phyloP scores from a whole-genome alignment of 2,888 invertebrate genomes.

The Andricus quercusramuli region DNA sequence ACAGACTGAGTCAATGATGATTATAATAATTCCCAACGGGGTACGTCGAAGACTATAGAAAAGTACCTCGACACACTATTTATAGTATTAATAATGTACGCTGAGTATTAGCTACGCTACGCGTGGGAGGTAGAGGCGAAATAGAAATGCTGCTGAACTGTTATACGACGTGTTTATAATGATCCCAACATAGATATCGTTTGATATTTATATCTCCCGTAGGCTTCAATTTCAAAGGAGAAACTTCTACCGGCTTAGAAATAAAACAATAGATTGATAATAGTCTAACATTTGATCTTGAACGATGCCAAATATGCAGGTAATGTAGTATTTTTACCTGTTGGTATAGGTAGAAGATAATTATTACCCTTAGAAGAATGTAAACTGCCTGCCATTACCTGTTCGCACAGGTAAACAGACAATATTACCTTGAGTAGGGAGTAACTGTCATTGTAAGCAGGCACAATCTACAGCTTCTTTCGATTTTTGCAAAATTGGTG shows the following conservation, averaged over 20 bases:
- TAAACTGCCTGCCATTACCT: no score
- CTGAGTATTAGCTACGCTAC: slow-evolving; percentile 4
- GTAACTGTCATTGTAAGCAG: no score
- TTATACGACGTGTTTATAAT: slow-evolving; percentile 17
- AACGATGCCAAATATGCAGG: no score
- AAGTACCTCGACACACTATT: background rate
- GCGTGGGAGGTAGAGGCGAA: slow-evolving; percentile 12
- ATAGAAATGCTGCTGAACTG: slow-evolving; percentile 36
- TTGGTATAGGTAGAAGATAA: no score
- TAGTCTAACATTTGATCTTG: no score
- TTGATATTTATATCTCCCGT: slow-evolving; percentile 11
- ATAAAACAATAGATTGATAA: background rate
- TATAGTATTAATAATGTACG: slow-evolving; percentile 1
- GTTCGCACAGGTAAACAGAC: no score
- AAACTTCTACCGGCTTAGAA: background rate
- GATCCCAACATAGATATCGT: slow-evolving; percentile 29
- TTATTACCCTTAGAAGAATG: no score
- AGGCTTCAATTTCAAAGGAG: slow-evolving; percentile 10
- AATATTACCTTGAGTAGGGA: no score
- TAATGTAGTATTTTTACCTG: no score
- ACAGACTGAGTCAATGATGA: background rate
- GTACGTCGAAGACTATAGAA: no score
- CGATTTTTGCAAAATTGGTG: no score
- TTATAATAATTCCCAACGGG: background rate
- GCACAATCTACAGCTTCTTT: no score